These are phyloP conservation scores for Byasa hedistus DNA, from an alignment of 2,888 invertebrate species.

Conservation along the genomic window DNA sequence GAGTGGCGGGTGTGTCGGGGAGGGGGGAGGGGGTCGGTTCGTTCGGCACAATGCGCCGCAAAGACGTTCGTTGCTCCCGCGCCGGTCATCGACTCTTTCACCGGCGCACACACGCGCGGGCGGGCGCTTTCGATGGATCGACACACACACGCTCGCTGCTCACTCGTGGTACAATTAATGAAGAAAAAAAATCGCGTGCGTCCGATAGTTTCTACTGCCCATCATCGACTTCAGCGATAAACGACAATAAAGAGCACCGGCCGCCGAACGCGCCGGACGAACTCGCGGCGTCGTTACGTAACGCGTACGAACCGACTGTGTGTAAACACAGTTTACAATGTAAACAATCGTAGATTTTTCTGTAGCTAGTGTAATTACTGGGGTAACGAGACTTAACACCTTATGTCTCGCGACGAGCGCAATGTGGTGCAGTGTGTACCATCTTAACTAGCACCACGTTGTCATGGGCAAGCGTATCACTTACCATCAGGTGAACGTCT, in stretches of 20 bases:
- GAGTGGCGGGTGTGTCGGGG: slow-evolving; percentile 33
- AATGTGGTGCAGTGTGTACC: too few species aligned
- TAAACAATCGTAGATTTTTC: too few species aligned
- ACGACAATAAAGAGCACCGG: background rate
- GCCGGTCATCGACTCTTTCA: slow-evolving; percentile 76
- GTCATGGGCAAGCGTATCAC: too few species aligned
- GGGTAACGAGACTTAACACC: too few species aligned
- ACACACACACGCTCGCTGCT: background rate
- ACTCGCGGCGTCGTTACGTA: too few species aligned
- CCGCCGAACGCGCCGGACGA: too few species aligned
- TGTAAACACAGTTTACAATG: too few species aligned
- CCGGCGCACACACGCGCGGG: slow-evolving; percentile 69
- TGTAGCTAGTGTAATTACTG: too few species aligned
- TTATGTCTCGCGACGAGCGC: too few species aligned
- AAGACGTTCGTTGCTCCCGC: slow-evolving; percentile 80
- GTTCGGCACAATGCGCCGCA: slow-evolving; percentile 58
- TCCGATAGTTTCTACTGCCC: slow-evolving; percentile 18
- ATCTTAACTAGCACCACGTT: too few species aligned
- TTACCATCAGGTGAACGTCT: too few species aligned
- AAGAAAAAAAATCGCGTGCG: slow-evolving; percentile 35
- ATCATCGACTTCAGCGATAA: slow-evolving; percentile 17
- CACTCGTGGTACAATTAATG: slow-evolving; percentile 46
- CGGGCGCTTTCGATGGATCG: slow-evolving; percentile 68
- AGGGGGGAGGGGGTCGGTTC: slow-evolving; percentile 31
- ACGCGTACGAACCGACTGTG: too few species aligned